Evolutionary conservation across 2,797 vertebrate genomes (phyloP).

Genomic region (Rachycentron canadum): DNA sequence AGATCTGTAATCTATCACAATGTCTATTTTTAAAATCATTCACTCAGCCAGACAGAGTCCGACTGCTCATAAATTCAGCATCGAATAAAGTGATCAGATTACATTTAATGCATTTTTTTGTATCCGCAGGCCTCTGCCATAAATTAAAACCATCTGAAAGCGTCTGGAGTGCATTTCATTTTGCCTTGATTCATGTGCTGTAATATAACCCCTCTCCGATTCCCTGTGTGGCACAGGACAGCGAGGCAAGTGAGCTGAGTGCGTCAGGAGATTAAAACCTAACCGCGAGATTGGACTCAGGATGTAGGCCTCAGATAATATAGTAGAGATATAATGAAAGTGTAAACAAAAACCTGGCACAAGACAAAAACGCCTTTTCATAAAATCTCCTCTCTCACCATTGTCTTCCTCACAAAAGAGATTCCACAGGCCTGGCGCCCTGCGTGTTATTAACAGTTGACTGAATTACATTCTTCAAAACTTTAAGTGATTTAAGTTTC

Average conservation of each 20-base stretch:
- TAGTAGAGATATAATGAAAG: conserved; percentile 89
- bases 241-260: conserved; percentile 79
- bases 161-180: conserved; percentile 95
- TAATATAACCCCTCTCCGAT: conserved; percentile 93
- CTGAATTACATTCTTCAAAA: conserved; percentile 84
- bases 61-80: conserved; percentile 90
- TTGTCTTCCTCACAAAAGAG: conserved; percentile 84
- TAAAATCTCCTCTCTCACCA: conserved; percentile 74
- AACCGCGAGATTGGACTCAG: conserved; percentile 88
- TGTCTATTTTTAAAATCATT: conserved; percentile 89
- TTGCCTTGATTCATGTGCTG: conserved; percentile 93
- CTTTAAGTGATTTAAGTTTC: conserved; percentile 69
- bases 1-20: conserved; percentile 73
- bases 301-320: conserved; percentile 90
- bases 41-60: conserved; percentile 84
- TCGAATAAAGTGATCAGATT: conserved; percentile 93
- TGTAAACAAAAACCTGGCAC: conserved; percentile 91
- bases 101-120: conserved; percentile 92
- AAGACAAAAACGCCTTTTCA: conserved; percentile 83
- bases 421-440: conserved; percentile 80
- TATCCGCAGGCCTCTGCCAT: conserved; percentile 91
- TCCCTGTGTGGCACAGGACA: conserved; percentile 86
- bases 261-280: conserved; percentile 89
- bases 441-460: conserved; percentile 85
- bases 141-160: conserved; percentile 96